A percentile compares a stretch with the other conserved stretches of the same genome.
Evolutionary conservation across 2,888 invertebrate genomes (phyloP).

Genomic region (Rhagium mordax): DNA sequence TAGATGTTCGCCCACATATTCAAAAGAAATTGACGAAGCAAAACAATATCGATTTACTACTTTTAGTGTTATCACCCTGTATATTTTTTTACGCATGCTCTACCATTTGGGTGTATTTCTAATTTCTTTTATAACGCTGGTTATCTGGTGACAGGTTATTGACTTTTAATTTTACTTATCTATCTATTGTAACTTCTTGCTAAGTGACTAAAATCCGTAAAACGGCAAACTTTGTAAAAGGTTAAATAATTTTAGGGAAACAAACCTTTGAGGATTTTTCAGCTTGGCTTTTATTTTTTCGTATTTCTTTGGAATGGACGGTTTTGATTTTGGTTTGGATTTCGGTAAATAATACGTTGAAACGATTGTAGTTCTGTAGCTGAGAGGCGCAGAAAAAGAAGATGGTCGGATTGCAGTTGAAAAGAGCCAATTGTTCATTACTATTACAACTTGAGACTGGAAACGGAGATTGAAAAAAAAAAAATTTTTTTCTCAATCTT

Average conservation of each 20-base stretch:
- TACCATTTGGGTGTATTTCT: constrained; percentile 64
- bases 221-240: not conserved
- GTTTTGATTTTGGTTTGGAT: not conserved
- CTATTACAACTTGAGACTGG: too few relatives aligned
- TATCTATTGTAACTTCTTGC: not conserved
- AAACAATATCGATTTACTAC: not conserved
- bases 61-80: constrained; percentile 24
- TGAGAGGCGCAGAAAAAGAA: too few relatives aligned
- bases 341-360: too few relatives aligned
- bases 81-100: constrained; percentile 49
- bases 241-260: not conserved
- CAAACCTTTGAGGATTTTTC: not conserved
- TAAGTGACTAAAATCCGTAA: not conserved
- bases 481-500: too few relatives aligned
- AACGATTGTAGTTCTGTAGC: too few relatives aligned
- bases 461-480: too few relatives aligned
- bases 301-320: not conserved
- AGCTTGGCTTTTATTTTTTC: constrained; percentile 21
- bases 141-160: constrained; percentile 61
- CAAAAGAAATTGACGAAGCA: too few relatives aligned
- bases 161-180: constrained; percentile 10
- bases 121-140: constrained; percentile 60
- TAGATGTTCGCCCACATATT: too few relatives aligned
- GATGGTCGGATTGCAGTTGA: too few relatives aligned
- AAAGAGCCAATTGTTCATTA: too few relatives aligned